These are phyloP conservation scores for Pollachius pollachius DNA, from an alignment of 2,113 vertebrate genomes.

Conservation along the genomic window DNA sequence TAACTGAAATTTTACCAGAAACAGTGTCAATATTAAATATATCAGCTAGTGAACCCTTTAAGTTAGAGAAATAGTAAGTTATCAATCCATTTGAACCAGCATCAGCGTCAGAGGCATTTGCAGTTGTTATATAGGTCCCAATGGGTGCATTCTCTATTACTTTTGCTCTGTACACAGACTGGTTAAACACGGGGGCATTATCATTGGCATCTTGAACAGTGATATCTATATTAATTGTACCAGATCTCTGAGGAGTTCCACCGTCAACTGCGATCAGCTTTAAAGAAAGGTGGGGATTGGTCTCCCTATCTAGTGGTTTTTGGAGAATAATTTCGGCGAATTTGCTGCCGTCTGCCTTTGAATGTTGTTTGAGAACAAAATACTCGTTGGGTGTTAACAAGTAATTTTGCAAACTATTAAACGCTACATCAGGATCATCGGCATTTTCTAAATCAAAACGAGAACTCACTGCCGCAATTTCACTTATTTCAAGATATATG, in stretches of 20 bases:
- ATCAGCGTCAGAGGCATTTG: conserved; percentile 60
- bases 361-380: too few relatives aligned
- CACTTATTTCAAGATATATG: conserved; percentile 78
- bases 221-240: conserved; percentile 53
- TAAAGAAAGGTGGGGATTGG: conserved; percentile 30
- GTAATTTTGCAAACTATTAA: conserved; percentile 70
- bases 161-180: conserved; percentile 44
- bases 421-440: conserved; percentile 61
- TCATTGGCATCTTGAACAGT: conserved; percentile 50
- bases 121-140: conserved; percentile 42
- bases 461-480: conserved; percentile 71
- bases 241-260: conserved; percentile 54
- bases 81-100: conserved; percentile 44
- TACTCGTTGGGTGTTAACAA: conserved; percentile 45
- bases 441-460: conserved; percentile 79
- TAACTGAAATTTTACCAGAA: conserved; percentile 49
- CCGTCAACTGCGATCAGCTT: conserved; percentile 59
- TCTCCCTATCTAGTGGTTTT: conserved; percentile 69
- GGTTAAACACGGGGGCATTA: conserved; percentile 59
- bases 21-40: conserved; percentile 44
- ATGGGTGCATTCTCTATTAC: conserved; percentile 43
- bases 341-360: too few relatives aligned
- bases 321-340: conserved; percentile 67
- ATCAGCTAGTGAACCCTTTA: conserved; percentile 15
- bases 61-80: conserved; percentile 39